Evolutionary conservation across 2,888 invertebrate species (phyloP), one percentile per base, ranked within the genome.

Genomic region (Tryphoninae sp.): DNA sequence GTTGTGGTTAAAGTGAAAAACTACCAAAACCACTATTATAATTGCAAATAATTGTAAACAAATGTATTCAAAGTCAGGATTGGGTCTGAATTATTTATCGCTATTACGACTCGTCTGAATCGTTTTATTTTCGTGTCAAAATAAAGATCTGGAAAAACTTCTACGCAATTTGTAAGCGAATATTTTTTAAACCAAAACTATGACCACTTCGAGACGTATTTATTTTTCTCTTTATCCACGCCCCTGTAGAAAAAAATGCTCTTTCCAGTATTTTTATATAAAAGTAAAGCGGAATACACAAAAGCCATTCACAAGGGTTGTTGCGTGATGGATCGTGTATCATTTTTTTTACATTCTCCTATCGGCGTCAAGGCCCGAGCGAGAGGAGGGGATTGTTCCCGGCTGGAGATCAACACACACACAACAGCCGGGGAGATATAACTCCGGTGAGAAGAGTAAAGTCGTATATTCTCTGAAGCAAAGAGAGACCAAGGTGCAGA

Each of bases 391-490:
- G 23, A 16, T 68, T 45, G 64, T 81, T 81, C 65, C 33, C 26
- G 33, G 40, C 45, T 23, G 59, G 22, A 51, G 69, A 65, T 72
- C 55, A 68, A 77, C 64, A 80, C 67, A 33, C 13, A 45, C 45
- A 45, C 13, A 13, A 45, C 45, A 13, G 13, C 3, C 45, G 16
- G 2, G 49, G 49, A 26, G 53, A 19, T 64, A 74, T 58, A 74
- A 75, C n/a, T 75, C 76, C 71, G 71, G 59, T 33, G 51, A 7
- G 64, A 68, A 62, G 73, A 62, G 73, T 67, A 75, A 80, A 69
- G 74, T 82, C 82, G 67, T 80, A 80, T 72, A 82, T 83, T 79
- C 73, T 65, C 33, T 59, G 40, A 67, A 45, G 40, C 64, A 59
- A 19, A 55, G 55, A 19, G 19, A 53, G 53, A 53, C n/a, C 11